phyloP scores from a whole-genome alignment of 23 tunicate species.

The Aplidium turbinatum region DNA sequence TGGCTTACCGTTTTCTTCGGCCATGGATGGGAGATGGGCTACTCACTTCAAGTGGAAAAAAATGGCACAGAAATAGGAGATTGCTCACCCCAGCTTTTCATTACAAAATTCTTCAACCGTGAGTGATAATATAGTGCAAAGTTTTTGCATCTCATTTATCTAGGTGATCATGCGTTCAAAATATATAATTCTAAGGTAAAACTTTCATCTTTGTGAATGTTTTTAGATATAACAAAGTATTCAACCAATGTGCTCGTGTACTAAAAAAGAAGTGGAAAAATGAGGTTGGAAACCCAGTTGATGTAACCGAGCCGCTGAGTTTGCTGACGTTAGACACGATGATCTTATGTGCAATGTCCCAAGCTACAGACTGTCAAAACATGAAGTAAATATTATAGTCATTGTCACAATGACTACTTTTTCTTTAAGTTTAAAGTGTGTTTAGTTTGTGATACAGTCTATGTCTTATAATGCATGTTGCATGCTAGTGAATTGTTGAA shows the following conservation, averaged over 20 bases:
- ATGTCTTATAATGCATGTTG: too few species aligned
- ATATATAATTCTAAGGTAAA: too few species aligned
- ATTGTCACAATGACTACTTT: too few species aligned
- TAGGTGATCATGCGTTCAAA: too few species aligned
- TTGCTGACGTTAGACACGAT: constrained; percentile 75
- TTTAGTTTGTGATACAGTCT: too few species aligned
- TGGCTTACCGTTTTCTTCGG: constrained; percentile 22
- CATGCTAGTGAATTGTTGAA: too few species aligned
- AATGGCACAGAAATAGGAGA: constrained; percentile 63
- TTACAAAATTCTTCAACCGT: constrained; percentile 53
- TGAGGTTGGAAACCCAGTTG: constrained; percentile 15
- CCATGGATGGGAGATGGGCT: constrained; percentile 81
- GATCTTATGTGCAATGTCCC: constrained; percentile 76
- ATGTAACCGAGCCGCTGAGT: constrained; percentile 46
- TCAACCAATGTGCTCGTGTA: constrained; percentile 22
- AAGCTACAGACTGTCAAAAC: constrained; percentile 46
- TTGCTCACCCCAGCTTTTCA: constrained; percentile 70
- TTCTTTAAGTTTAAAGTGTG: too few species aligned
- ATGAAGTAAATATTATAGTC: constrained; percentile 20
- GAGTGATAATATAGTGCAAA: too few species aligned
- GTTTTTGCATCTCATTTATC: too few species aligned
- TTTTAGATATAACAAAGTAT: constrained; percentile 53
- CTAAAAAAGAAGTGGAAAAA: constrained; percentile 40
- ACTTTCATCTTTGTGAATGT: too few species aligned
- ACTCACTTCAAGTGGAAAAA: constrained; percentile 46